phyloP scores from a whole-genome alignment of 2,113 vertebrate species.

The Tretioscincus oriximinensis region DNA sequence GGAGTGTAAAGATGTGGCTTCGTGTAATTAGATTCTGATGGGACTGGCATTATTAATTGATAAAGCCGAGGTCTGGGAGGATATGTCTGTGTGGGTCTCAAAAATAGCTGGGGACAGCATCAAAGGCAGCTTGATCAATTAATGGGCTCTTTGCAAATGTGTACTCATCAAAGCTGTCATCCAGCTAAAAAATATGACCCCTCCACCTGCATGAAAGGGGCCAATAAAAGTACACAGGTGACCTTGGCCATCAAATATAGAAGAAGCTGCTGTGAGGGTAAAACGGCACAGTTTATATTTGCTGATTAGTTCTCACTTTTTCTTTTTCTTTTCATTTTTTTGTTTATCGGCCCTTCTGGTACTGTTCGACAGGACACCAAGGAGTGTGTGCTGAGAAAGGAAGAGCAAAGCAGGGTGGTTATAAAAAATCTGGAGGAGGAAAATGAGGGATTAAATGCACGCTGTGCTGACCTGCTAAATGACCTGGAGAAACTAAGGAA shows the following conservation, averaged over 20 bases:
- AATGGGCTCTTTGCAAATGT: slow-evolving; percentile 91
- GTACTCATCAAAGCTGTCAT: slow-evolving; percentile 96
- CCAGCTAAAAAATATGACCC: slow-evolving; percentile 86
- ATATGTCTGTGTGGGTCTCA: slow-evolving; percentile 90
- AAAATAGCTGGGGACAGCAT: slow-evolving; percentile 94
- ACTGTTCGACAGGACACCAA: slow-evolving; percentile 83
- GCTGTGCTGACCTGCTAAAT: slow-evolving; percentile 83
- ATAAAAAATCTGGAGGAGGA: slow-evolving; percentile 82
- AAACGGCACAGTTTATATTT: slow-evolving; percentile 78
- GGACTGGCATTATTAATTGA: slow-evolving; percentile 99
- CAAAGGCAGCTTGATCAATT: slow-evolving; percentile 96
- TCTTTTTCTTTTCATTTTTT: slow-evolving; percentile 36
- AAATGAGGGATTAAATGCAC: slow-evolving; percentile 84
- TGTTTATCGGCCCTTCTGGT: slow-evolving; percentile 75
- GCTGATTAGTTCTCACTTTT: slow-evolving; percentile 82
- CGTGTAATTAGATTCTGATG: slow-evolving; percentile 96
- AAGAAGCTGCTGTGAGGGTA: slow-evolving; percentile 76
- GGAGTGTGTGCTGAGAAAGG: slow-evolving; percentile 78
- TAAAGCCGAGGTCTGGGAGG: slow-evolving; percentile 91
- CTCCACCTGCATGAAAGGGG: slow-evolving; percentile 87
- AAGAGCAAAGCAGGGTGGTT: slow-evolving; percentile 84
- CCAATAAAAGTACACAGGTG: slow-evolving; percentile 85
- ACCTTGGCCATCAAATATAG: slow-evolving; percentile 88
- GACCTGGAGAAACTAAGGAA: slow-evolving; percentile 91
- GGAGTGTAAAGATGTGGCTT: slow-evolving; percentile 92